Base-by-base conservation (phyloP, 2,113 vertebrate species). In the Larimichthys crocea region DNA sequence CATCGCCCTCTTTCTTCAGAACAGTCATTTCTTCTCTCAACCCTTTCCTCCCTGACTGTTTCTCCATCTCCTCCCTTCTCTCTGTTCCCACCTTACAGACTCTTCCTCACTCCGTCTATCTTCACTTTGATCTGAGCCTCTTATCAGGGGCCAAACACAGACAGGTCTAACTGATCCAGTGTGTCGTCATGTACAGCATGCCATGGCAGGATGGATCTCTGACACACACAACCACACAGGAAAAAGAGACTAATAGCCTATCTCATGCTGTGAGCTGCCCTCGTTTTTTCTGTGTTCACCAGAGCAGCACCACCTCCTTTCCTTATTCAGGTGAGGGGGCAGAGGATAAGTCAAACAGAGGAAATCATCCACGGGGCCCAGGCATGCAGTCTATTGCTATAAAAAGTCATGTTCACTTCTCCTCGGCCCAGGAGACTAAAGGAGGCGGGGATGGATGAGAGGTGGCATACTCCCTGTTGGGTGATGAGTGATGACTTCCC, bases 381-480 rank as follows among this genome's bases (percentile, higher is more conserved):
- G 40, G 44, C 10, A 5, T 16, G 52, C 48, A 35, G 26, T 55
- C 56, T 2, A 17, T 17, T 56, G 66, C 56, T 65, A 65, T 74
- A 83, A 81, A 83, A 84, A 76, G 69, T 79, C 74, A 78, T 79
- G 69, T 81, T 74, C 44, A 24, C 62, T 70, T 72, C 53, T 55
- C 10, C 57, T 77, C 48, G 31, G 68, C n/a, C 53, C 50, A 49
- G 62, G 59, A 69, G 70, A 76, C 67, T 44, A 69, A 72, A 72
- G 61, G 70, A 62, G 74, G 46, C 4, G 1, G 52, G 64, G 70
- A 76, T 79, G 65, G 64, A 86, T 83, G 66, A 67, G 56, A 74
- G 53, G 72, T 46, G 64, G 26, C 64, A 50, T 22, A 46, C 42
- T 70, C 40, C 48, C 67, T 56, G 35, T 77, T 48, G 73, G 42